phyloP scores from a whole-genome alignment of 1,140 invertebrate species.

The Oreohelix idahoensis region DNA sequence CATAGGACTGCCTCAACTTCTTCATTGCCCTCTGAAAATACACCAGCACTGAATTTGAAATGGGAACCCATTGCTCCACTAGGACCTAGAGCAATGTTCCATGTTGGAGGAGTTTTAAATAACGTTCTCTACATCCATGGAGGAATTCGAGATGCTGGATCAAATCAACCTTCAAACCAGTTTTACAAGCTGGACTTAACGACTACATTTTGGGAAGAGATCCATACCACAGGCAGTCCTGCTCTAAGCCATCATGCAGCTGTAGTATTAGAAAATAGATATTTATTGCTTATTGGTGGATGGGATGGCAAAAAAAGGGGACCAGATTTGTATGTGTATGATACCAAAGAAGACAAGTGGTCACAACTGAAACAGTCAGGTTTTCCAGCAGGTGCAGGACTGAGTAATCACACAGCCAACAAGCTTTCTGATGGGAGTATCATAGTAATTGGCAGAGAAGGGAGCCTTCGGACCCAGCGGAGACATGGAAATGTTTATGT shows the following conservation, averaged over 20 bases:
- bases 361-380: conserved; percentile 49
- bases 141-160: conserved; percentile 55
- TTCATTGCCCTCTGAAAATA: neutral
- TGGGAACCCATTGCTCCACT: conserved; percentile 59
- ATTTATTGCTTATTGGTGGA: conserved; percentile 70
- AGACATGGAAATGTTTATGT: conserved; percentile 66
- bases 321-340: conserved; percentile 57
- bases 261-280: conserved; percentile 61
- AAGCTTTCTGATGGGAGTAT: conserved; percentile 58
- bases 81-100: conserved; percentile 64
- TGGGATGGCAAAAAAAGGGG: conserved; percentile 68
- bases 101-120: conserved; percentile 58
- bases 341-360: conserved; percentile 63
- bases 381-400: conserved; percentile 67
- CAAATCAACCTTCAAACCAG: conserved; percentile 57
- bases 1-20: neutral
- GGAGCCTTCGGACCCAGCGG: conserved; percentile 65
- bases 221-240: conserved; percentile 54
- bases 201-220: conserved; percentile 51
- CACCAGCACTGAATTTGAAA: conserved; percentile 33
- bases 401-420: conserved; percentile 70
- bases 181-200: conserved; percentile 57
- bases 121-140: conserved; percentile 67
- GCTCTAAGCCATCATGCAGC: conserved; percentile 68
- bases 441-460: conserved; percentile 70